phyloP scores from a whole-genome alignment of 1,140 invertebrate genomes.

The Tyrophagus putrescentiae region DNA sequence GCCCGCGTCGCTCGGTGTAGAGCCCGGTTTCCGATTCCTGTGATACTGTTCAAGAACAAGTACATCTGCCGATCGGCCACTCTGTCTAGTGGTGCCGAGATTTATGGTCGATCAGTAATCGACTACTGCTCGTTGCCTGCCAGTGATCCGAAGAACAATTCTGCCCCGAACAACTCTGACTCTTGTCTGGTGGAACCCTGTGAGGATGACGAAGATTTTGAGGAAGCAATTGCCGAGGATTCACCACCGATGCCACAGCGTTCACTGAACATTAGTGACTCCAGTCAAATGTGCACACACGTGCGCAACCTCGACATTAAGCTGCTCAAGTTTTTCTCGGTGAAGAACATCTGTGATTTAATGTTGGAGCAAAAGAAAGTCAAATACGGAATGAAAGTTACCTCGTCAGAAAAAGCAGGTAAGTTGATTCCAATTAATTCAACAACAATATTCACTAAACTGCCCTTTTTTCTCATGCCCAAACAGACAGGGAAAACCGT shows the following conservation, averaged over 20 bases:
- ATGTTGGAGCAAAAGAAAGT: constrained; percentile 80
- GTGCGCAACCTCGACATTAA: constrained; percentile 56
- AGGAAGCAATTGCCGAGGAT: neutral
- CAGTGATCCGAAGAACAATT: constrained; percentile 24
- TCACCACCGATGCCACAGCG: constrained; percentile 7
- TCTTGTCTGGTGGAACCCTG: neutral
- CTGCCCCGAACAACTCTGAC: neutral
- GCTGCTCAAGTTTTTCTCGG: constrained; percentile 52
- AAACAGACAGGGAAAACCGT: constrained; percentile 58
- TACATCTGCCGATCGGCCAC: constrained; percentile 43
- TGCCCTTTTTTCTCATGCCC: no score
- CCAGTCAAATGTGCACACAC: constrained; percentile 45
- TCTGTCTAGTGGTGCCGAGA: constrained; percentile 52
- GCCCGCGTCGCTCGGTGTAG: constrained; percentile 50
- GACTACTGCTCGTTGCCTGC: constrained; percentile 39
- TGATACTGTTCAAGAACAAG: constrained; percentile 60
- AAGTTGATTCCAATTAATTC: no score
- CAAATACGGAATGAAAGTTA: constrained; percentile 64
- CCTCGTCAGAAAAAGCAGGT: constrained; percentile 72
- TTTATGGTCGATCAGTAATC: constrained; percentile 49
- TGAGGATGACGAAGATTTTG: constrained; percentile 11
- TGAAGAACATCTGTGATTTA: constrained; percentile 61
- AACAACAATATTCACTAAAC: no score
- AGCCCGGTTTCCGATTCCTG: constrained; percentile 58
- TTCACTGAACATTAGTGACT: constrained; percentile 33